Evolutionary conservation across 2,113 vertebrate genomes (phyloP), one percentile per base, ranked within the genome.

Genomic region (Microtus montanus): DNA sequence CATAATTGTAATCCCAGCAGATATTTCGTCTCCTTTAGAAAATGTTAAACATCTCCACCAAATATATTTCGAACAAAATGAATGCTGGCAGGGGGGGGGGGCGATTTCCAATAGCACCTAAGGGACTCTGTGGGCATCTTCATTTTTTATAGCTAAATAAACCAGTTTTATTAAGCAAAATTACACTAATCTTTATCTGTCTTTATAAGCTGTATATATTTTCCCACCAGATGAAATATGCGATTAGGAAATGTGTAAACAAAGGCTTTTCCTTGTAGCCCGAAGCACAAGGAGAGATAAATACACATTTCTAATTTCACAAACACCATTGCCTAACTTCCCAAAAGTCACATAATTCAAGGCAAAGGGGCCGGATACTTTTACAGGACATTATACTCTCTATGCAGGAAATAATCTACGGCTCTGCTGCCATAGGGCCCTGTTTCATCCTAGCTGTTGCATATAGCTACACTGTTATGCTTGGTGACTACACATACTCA

Each of bases 201-300:
- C 95, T 93, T 98, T 95, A 97, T 95, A 97, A 93, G 97, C 92
- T 93, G 52, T 82, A 61, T 75, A 80, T 95, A 83, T 91, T 89
- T 88, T 98, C 94, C 52, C 96, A 73, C 3, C 61, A 95, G 47
- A 80, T 95, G 83, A 85, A 94, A 86, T 63, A 64, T 91, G 17
- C 78, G 94, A 93, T 80, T 95, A 96, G 96, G 63, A 58, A 68
- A 96, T 92, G 93, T 96, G 75, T 94, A 95, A 97, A 97, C 95
- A 95, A 96, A 97, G 71, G 49, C 22, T 80, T 33, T 30, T 66
- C 35, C 11, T 12, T 4, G 47, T 24, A 49, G 63, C 3, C 17
- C 35, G 47, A 85, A 83, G 89, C 96, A 54, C 83, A 22, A 41
- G 54, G 15, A 77, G 22, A 84, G 84, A 24, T 49, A 94, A 97